Conservation (phyloP, 2,797 vertebrate genomes). For the Philypnodon macrostomus region DNA sequence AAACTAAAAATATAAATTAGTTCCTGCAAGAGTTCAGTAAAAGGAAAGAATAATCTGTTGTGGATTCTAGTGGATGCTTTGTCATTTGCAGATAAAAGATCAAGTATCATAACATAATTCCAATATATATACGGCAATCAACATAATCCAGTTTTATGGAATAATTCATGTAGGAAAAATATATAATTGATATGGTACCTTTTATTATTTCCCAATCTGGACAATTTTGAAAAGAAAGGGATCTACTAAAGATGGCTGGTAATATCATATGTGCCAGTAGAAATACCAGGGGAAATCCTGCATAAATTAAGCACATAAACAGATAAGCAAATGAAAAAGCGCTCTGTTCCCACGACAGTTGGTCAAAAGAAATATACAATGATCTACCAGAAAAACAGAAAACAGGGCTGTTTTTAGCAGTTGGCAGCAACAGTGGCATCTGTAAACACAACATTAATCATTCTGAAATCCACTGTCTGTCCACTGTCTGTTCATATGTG, state of each 20-base stretch:
- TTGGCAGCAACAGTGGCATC: constrained; percentile 4
- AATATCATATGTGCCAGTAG: constrained; percentile 56
- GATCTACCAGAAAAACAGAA: constrained; percentile 13
- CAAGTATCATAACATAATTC: too few relatives aligned
- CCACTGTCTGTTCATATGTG: too few relatives aligned
- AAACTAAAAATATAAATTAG: too few relatives aligned
- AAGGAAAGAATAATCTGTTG: too few relatives aligned
- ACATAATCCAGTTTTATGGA: too few relatives aligned
- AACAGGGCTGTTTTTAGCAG: neutral
- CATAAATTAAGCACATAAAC: constrained; percentile 43
- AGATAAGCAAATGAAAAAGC: constrained; percentile 3
- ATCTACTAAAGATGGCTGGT: constrained; percentile 50
- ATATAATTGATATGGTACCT: neutral
- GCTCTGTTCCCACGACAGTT: constrained; percentile 53
- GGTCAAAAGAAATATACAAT: constrained; percentile 32
- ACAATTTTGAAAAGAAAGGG: constrained; percentile 45
- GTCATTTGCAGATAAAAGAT: too few relatives aligned
- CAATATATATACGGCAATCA: too few relatives aligned
- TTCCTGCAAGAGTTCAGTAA: too few relatives aligned
- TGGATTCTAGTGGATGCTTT: too few relatives aligned
- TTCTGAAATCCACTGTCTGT: too few relatives aligned
- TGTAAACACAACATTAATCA: too few relatives aligned
- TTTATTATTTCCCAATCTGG: constrained; percentile 24
- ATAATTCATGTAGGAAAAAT: neutral
- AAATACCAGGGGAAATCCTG: constrained; percentile 56